Base-by-base conservation (phyloP, 2,888 invertebrate genomes). In the Tetramorium bicarinatum region DNA sequence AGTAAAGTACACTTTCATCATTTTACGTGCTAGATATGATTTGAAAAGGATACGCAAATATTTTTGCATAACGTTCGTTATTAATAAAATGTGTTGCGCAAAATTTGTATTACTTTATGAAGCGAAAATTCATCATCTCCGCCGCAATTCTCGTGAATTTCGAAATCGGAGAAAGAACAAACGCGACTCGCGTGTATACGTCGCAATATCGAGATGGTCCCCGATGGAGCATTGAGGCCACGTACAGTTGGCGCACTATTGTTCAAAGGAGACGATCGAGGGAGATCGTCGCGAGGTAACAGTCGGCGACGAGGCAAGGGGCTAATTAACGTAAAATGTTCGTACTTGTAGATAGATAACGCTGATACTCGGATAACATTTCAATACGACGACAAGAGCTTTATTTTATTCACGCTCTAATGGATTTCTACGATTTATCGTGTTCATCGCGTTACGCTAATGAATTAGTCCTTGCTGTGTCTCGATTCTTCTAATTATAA, bases 311-410 rank as follows among this genome's bases (percentile, higher is more conserved):
- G 38, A 38, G 52, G n/a, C 38, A 29, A 11, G 44, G 11, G n/a
- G 59, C 8, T 41, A 87, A 74, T 87, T 87, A 87, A 87, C 54
- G 82, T 41, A 76, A 87, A 29, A 80, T 84, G 38, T 80, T 52
- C 34, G 15, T 29, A 54, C 38, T 41, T 9, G 56, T 25, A 34
- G 29, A 4, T 6, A 71, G 52, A 21, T 52, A 71, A 71, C 47
- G 54, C 7, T 61, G 44, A 66, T 44, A 41, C 29, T 75, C 61
- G n/a, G 59, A 83, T 56, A 69, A 80, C 13, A 44, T 15, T 38
- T 49, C 11, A n/a, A 25, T 54, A 62, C 29, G 49, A 25, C 38
- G 79, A 52, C 54, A 38, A 59, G 69, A 76, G 66, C 41, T 47
- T 59, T 62, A 82, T 56, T 47, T 59, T 52, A 41, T 47, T 25